These are phyloP conservation scores for Dysdera silvatica DNA, from an alignment of 1,140 invertebrate species.

Conservation along the genomic window DNA sequence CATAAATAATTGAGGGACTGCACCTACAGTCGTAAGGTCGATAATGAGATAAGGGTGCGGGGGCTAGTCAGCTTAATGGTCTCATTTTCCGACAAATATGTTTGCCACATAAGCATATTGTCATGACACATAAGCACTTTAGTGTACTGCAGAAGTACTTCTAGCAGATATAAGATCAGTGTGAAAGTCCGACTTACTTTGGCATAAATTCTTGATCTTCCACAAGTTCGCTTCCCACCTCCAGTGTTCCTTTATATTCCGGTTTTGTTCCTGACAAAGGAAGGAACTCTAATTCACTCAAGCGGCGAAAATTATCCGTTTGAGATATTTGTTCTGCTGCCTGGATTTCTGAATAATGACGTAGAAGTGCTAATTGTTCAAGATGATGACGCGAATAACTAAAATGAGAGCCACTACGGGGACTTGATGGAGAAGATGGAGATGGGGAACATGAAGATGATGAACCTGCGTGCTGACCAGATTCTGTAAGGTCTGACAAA, in stretches of 20 bases:
- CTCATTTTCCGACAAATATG: too few relatives aligned
- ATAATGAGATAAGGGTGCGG: too few relatives aligned
- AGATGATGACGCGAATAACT: constrained; percentile 19
- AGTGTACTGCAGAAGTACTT: too few relatives aligned
- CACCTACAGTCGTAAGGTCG: too few relatives aligned
- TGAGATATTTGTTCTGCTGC: constrained; percentile 14
- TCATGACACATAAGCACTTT: too few relatives aligned
- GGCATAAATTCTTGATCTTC: constrained; percentile 42
- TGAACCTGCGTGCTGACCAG: constrained; percentile 17
- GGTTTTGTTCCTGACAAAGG: constrained; percentile 7
- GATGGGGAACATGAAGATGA: constrained; percentile 11
- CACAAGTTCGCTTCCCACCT: constrained; percentile 43
- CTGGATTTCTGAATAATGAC: constrained; percentile 20
- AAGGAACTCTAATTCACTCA: constrained; percentile 9
- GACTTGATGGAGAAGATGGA: background rate
- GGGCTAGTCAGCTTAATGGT: too few relatives aligned
- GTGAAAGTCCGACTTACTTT: too few relatives aligned
- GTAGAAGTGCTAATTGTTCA: constrained; percentile 16
- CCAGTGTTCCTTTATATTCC: constrained; percentile 21
- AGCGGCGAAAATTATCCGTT: background rate
- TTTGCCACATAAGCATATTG: too few relatives aligned
- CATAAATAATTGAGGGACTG: too few relatives aligned
- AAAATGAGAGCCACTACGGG: background rate
- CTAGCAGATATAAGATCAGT: too few relatives aligned
- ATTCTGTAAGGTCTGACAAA: constrained; percentile 21